Base-by-base conservation (phyloP, 2,113 vertebrate species). In the Muntiacus muntjak region DNA sequence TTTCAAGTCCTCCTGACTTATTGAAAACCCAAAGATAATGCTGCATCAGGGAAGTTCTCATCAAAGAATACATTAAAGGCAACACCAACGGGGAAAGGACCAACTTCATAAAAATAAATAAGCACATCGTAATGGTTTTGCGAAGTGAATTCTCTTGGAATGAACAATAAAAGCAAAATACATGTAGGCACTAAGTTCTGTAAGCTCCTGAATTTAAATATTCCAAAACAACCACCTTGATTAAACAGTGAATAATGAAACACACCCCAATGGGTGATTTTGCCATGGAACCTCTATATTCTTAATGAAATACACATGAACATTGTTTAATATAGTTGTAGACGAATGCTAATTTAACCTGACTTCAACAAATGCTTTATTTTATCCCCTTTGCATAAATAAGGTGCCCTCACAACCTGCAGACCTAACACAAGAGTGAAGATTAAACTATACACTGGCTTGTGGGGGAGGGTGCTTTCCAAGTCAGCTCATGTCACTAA, bases 221-320 rank as follows among this genome's bases (percentile, higher is more conserved):
- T 85, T 88, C 97, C 67, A 96, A 94, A 96, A 97, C 97, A 97
- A 76, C 55, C 62, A 93, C 40, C 54, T 82, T 96, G 96, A 57
- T 97, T 98, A 98, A 97, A 96, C 94, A 98, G 98, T 98, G 98
- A 97, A 97, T 97, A 97, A 98, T 87, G 52, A 94, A 98, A 94
- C 43, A 74, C 57, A 45, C 84, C 54, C 93, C n/a, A 43, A 60
- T 88, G 96, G 94, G 97, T 89, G 91, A 64, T 89, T 98, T 96
- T 97, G 95, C 94, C 96, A 97, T 54, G 54, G 57, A 64, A 43
- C 52, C 82, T 96, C 86, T 92, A 76, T 33, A 82, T 96, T 97
- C 91, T 98, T 97, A 95, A 89, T 87, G n/a, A 95, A 98, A 94
- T 89, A 21, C 71, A 94, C 55, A 87, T 89, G 45, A 74, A 83